phyloP scores from a whole-genome alignment of 2,797 vertebrate species.

The Hypotaenidia philippensis region DNA sequence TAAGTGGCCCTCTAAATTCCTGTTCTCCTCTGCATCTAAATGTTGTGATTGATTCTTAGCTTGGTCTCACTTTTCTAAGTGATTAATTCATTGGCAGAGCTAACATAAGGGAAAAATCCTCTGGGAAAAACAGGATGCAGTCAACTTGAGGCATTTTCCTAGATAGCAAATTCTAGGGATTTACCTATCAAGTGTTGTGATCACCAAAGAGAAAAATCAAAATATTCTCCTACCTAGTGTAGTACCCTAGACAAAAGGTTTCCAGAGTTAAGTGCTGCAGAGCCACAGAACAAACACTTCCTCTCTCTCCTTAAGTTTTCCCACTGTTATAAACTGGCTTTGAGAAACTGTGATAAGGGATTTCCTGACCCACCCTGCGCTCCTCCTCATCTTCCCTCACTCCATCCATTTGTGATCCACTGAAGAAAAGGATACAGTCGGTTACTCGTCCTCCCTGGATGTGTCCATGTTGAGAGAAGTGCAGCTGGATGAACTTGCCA shows the following conservation, averaged over 20 bases:
- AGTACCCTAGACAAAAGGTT: neutral
- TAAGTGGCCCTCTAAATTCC: neutral
- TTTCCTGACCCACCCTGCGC: neutral
- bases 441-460: constrained; percentile 92
- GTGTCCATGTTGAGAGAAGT: constrained; percentile 91
- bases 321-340: neutral
- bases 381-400: neutral
- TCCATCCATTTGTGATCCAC: neutral
- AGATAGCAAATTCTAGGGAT: neutral
- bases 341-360: neutral
- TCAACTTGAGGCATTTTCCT: neutral
- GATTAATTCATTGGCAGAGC: neutral
- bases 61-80: neutral
- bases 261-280: neutral
- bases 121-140: neutral
- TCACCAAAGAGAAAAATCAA: neutral
- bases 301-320: neutral
- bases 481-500: constrained; percentile 94
- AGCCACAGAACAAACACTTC: neutral
- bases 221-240: neutral
- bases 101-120: neutral
- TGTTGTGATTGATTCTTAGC: neutral
- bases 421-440: constrained; percentile 91
- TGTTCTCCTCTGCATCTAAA: neutral
- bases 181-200: neutral